These are phyloP conservation scores for Yponomeuta malinellus DNA, from an alignment of 2,888 invertebrate genomes.

Conservation along the genomic window DNA sequence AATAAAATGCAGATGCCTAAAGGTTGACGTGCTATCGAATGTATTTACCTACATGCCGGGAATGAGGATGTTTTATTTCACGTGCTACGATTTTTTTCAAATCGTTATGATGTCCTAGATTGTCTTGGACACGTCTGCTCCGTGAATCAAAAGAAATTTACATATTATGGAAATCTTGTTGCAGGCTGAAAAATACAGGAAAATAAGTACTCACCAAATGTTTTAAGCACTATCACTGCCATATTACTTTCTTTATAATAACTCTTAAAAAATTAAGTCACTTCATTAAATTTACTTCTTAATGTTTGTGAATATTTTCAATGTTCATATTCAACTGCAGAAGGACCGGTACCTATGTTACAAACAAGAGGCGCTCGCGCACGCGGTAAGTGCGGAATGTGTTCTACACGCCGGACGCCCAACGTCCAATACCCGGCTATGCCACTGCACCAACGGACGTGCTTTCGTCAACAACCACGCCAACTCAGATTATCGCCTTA, in stretches of 20 bases:
- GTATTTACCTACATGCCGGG: no score
- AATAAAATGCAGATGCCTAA: no score
- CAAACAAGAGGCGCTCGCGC: background rate
- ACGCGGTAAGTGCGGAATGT: background rate
- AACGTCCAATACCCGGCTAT: background rate
- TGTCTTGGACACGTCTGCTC: no score
- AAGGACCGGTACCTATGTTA: background rate
- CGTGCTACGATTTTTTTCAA: no score
- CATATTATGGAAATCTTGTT: background rate
- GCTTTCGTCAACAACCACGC: conserved; percentile 2
- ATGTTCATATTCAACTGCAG: background rate
- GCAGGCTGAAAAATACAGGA: conserved; percentile 3
- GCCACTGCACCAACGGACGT: background rate
- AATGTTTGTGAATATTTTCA: conserved; percentile 6
- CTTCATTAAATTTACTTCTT: background rate
- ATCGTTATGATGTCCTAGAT: no score
- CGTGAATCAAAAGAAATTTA: background rate
- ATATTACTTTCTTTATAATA: conserved; percentile 30
- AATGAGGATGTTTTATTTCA: no score
- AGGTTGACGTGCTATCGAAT: no score
- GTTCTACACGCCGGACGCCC: background rate
- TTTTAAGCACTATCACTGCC: conserved; percentile 57
- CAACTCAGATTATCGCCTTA: background rate
- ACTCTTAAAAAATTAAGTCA: background rate
- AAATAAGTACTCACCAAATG: conserved; percentile 49